Evolutionary conservation across 1,140 invertebrate genomes (phyloP).

Genomic region (Sycophila sp.): DNA sequence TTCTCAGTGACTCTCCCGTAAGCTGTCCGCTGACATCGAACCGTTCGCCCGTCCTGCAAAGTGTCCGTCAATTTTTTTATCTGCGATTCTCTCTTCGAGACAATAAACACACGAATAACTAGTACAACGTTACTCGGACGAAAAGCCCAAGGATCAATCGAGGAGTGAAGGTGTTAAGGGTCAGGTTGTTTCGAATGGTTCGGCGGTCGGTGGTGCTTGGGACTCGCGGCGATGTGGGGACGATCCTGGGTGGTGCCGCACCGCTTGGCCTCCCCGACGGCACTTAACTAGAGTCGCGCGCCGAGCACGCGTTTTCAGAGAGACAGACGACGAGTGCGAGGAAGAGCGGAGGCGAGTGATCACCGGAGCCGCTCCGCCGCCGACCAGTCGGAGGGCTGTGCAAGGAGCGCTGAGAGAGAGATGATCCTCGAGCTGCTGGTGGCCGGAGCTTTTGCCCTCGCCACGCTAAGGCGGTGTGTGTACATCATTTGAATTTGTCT

Average conservation of each 20-base stretch:
- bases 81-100: too few species aligned
- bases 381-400: slow-evolving; percentile 18
- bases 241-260: background rate
- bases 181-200: slow-evolving; percentile 10
- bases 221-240: slow-evolving; percentile 11
- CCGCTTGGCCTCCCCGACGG: slow-evolving; percentile 4
- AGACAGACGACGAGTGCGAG: background rate
- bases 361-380: background rate
- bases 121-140: too few species aligned
- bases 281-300: too few species aligned
- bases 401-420: slow-evolving; percentile 48
- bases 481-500: slow-evolving; percentile 61
- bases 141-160: too few species aligned
- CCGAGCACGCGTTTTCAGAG: too few species aligned
- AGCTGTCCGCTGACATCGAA: too few species aligned
- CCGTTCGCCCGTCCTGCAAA: too few species aligned
- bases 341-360: background rate
- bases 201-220: background rate
- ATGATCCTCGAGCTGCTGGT: slow-evolving; percentile 65
- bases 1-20: background rate
- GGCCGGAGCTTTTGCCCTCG: slow-evolving; percentile 64
- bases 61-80: too few species aligned
- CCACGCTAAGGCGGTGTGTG: slow-evolving; percentile 67
- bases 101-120: too few species aligned
- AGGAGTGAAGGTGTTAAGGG: background rate